Evolutionary conservation across 2,113 vertebrate genomes (phyloP).

Genomic region (Dromiciops gliroides): DNA sequence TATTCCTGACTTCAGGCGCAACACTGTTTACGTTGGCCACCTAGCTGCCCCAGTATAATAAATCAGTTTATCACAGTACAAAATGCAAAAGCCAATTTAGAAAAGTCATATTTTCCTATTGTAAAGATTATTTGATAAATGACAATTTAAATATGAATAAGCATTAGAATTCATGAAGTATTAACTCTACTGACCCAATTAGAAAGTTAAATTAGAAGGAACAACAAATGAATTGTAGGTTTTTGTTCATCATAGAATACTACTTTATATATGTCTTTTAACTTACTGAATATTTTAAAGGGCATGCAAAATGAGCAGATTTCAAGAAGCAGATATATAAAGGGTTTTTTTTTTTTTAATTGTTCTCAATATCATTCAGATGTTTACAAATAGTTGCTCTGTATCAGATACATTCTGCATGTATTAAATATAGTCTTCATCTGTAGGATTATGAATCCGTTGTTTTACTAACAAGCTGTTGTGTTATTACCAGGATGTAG

Average conservation of each 20-base stretch:
- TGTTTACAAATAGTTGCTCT: neutral
- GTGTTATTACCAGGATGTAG: neutral
- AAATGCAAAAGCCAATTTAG: constrained; percentile 11
- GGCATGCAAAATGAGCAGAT: constrained; percentile 19
- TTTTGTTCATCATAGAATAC: neutral
- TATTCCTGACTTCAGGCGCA: neutral
- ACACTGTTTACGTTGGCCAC: neutral
- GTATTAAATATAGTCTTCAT: neutral
- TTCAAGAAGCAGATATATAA: constrained; percentile 25
- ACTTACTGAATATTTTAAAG: neutral
- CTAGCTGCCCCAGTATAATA: neutral
- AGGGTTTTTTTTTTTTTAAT: neutral
- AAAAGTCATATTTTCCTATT: neutral
- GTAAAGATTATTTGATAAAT: neutral
- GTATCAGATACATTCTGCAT: neutral
- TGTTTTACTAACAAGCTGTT: neutral
- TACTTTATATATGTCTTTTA: neutral
- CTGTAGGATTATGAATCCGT: neutral
- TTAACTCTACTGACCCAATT: neutral
- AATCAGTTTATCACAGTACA: neutral
- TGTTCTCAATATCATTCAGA: neutral
- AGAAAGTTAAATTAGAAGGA: constrained; percentile 23
- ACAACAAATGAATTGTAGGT: neutral
- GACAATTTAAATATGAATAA: neutral
- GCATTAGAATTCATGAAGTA: neutral